These are phyloP conservation scores for Drosophila bunnanda DNA, from an alignment of 2,888 invertebrate species.

Conservation along the genomic window DNA sequence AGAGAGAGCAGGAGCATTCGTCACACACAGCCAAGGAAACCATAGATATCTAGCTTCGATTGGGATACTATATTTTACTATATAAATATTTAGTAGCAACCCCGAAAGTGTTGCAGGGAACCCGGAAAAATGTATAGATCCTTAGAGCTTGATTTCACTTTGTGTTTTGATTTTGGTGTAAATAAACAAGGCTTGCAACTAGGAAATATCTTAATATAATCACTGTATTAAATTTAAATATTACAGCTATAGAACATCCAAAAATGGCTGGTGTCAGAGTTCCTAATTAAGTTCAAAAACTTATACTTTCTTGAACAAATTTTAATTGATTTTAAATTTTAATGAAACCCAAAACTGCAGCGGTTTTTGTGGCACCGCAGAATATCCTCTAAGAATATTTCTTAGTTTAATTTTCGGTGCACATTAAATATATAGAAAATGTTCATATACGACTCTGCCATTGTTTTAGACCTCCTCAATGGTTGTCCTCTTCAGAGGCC, in stretches of 20 bases:
- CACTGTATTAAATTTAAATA: too few species aligned
- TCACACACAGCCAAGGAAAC: slow-evolving; percentile 64
- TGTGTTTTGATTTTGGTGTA: not conserved
- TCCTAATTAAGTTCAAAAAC: too few species aligned
- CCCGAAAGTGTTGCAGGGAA: slow-evolving; percentile 8
- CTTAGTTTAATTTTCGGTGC: not conserved
- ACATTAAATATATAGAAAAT: not conserved
- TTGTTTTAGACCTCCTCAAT: slow-evolving; percentile 39
- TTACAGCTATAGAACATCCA: too few species aligned
- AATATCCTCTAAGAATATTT: not conserved
- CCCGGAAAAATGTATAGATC: not conserved
- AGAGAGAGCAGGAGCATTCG: slow-evolving; percentile 61
- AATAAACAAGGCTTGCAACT: not conserved
- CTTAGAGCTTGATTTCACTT: not conserved
- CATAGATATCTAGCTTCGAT: slow-evolving; percentile 42
- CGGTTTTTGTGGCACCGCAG: not conserved
- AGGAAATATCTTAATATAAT: not conserved
- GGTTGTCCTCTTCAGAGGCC: not conserved
- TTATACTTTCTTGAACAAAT: too few species aligned
- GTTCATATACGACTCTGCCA: not conserved
- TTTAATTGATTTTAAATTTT: too few species aligned
- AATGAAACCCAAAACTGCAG: too few species aligned
- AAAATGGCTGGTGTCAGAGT: too few species aligned
- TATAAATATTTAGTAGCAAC: slow-evolving; percentile 7
- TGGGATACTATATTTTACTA: slow-evolving; percentile 8